These are phyloP conservation scores for Proterorhinus semilunaris DNA, from an alignment of 2,113 vertebrate species.

Conservation along the genomic window DNA sequence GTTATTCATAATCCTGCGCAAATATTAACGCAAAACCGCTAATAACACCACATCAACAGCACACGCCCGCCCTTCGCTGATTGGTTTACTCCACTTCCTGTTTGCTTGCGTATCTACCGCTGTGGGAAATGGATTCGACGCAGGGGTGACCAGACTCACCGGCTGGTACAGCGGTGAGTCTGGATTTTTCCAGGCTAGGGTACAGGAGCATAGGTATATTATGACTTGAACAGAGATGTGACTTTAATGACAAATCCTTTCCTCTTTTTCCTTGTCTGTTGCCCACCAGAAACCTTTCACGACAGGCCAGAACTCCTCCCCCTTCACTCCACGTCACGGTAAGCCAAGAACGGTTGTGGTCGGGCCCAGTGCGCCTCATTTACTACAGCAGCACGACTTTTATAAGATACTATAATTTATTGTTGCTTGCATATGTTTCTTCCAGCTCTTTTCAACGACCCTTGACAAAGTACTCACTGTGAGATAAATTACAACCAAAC, in stretches of 20 bases:
- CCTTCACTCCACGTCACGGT: conserved; percentile 56
- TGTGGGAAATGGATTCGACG: no score
- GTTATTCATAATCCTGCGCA: no score
- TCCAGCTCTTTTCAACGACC: conserved; percentile 28
- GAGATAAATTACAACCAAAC: conserved; percentile 30
- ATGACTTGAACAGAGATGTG: conserved; percentile 2
- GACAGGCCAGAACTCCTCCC: conserved; percentile 24
- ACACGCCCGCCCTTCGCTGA: no score
- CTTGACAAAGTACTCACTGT: conserved; percentile 28
- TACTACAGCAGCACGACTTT: conserved; percentile 28
- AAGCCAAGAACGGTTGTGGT: conserved; percentile 45
- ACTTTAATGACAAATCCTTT: conserved; percentile 7
- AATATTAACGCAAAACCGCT: no score
- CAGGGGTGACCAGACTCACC: no score
- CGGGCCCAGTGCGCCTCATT: conserved; percentile 29
- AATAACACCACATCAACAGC: no score
- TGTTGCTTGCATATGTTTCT: conserved; percentile 28
- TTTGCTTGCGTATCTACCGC: no score
- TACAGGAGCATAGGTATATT: background rate
- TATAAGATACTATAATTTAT: conserved; percentile 31
- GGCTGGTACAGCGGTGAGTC: no score
- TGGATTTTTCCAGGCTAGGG: no score
- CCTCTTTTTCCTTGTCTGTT: conserved; percentile 31
- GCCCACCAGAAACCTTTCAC: conserved; percentile 56
- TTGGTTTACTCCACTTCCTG: no score